A percentile compares a stretch with the other conserved stretches of the same genome.
Evolutionary conservation across 2,113 vertebrate genomes (phyloP).

Genomic region (Thunnus thynnus): DNA sequence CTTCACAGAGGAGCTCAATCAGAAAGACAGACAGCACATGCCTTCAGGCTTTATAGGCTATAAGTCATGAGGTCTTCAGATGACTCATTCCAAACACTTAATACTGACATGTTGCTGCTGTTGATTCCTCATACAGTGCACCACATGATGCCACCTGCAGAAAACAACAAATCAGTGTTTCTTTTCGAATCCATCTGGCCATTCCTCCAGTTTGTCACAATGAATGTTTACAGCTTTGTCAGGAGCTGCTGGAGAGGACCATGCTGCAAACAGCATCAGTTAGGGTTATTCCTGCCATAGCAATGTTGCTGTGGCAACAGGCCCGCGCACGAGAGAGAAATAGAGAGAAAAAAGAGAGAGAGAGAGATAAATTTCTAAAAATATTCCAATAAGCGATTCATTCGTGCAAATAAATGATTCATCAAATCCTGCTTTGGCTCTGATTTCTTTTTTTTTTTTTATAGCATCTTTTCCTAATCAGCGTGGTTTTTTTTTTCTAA

Average conservation of each 20-base stretch:
- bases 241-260: conserved; percentile 48
- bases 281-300: conserved; percentile 74
- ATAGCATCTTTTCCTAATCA: neutral
- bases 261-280: conserved; percentile 57
- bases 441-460: neutral
- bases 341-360: conserved; percentile 33
- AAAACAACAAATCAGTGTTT: conserved; percentile 5
- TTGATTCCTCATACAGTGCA: no score
- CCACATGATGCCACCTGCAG: neutral
- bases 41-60: neutral
- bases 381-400: conserved; percentile 52
- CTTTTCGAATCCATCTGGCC: neutral
- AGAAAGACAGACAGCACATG: neutral
- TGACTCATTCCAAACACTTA: neutral
- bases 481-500: neutral
- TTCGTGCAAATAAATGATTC: conserved; percentile 32
- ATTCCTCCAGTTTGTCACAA: conserved; percentile 9
- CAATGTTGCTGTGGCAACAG: conserved; percentile 83
- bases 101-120: neutral
- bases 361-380: conserved; percentile 56
- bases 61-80: conserved; percentile 8
- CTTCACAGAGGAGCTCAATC: conserved; percentile 9
- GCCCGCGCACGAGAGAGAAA: conserved; percentile 75
- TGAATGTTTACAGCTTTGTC: conserved; percentile 38
- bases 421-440: neutral